Conservation (phyloP, 2,888 invertebrate genomes). For the Himalopsyche japonica region DNA sequence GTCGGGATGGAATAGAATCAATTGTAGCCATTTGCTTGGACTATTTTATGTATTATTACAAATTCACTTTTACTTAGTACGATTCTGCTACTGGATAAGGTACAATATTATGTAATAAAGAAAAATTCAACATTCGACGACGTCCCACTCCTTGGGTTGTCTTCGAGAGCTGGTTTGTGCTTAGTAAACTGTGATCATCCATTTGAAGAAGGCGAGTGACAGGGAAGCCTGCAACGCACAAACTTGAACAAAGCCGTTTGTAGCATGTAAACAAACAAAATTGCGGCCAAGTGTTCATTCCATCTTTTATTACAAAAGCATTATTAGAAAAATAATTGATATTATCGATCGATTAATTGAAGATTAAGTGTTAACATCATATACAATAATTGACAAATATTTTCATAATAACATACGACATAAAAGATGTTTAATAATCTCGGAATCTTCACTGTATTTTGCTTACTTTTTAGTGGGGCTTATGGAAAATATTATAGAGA, state of each 20-base stretch:
- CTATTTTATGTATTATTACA: background rate
- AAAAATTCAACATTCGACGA: slow-evolving; percentile 24
- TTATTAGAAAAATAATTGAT: background rate
- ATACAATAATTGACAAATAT: background rate
- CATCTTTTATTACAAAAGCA: no score
- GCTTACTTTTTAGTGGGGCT: slow-evolving; percentile 11
- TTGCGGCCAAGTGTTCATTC: background rate
- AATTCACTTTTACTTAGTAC: background rate
- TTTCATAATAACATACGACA: background rate
- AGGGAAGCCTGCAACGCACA: background rate
- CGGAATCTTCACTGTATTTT: background rate
- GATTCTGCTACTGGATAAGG: slow-evolving; percentile 31
- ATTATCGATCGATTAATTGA: background rate
- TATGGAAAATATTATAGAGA: slow-evolving; percentile 36
- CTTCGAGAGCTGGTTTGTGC: slow-evolving; percentile 17
- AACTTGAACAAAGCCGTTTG: background rate
- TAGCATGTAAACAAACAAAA: background rate
- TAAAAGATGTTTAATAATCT: slow-evolving; percentile 2
- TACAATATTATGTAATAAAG: slow-evolving; percentile 35
- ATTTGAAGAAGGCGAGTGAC: slow-evolving; percentile 19
- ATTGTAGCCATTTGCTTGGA: background rate
- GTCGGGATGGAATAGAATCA: no score
- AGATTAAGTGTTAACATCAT: no score
- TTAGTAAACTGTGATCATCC: slow-evolving; percentile 29
- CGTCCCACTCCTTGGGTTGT: slow-evolving; percentile 17